phyloP scores from a whole-genome alignment of 2,797 vertebrate species.

The Hemibagrus guttatus region DNA sequence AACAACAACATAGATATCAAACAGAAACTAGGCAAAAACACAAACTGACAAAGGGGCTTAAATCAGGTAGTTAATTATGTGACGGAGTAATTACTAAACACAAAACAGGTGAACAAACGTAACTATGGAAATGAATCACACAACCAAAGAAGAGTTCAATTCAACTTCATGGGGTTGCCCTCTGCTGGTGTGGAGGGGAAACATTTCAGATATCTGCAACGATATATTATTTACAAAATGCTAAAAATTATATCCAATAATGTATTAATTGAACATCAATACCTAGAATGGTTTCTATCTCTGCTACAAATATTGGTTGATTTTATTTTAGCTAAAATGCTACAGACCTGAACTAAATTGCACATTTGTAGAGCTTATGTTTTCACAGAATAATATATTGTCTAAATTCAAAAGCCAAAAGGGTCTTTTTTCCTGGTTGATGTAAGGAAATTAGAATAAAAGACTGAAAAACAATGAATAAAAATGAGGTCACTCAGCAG shows the following conservation, averaged over 20 bases:
- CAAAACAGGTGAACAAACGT: too few species aligned
- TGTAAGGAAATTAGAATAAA: neutral
- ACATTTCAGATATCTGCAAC: too few species aligned
- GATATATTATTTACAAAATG: neutral
- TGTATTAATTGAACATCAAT: neutral
- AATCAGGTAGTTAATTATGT: too few species aligned
- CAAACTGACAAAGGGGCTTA: too few species aligned
- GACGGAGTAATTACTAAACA: too few species aligned
- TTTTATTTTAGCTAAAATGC: neutral
- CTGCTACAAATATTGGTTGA: neutral
- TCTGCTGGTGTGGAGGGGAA: too few species aligned
- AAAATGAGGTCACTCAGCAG: neutral
- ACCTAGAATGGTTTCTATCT: neutral
- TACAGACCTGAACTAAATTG: neutral
- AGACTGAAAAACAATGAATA: neutral
- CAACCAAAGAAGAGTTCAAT: too few species aligned
- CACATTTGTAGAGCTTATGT: neutral
- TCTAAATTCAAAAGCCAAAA: neutral
- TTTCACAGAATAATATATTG: neutral
- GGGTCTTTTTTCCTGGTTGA: neutral
- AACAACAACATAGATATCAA: too few species aligned
- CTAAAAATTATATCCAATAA: neutral
- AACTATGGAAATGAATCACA: too few species aligned
- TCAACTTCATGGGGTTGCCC: too few species aligned
- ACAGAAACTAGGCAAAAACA: too few species aligned